A percentile compares a stretch with the other conserved stretches of the same genome.
phyloP scores from a whole-genome alignment of 2,113 vertebrate genomes.

The Felis chaus region DNA sequence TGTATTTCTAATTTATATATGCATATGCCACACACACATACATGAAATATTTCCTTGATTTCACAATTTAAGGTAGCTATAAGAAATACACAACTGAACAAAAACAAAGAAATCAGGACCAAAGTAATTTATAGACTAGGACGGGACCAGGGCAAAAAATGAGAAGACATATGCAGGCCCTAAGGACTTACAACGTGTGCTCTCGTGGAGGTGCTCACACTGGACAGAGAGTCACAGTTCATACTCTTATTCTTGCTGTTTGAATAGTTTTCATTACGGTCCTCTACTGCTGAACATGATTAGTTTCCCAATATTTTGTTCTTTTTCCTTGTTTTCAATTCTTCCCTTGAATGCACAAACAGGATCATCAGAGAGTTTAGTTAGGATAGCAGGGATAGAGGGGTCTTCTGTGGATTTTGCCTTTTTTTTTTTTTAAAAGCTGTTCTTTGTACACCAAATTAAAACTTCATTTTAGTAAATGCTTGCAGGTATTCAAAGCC shows the following conservation, averaged over 20 bases:
- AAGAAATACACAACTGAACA: background rate
- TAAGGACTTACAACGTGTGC: background rate
- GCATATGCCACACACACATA: background rate
- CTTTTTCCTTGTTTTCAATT: background rate
- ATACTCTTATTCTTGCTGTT: background rate
- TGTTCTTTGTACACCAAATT: background rate
- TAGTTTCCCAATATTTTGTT: background rate
- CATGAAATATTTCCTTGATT: slow-evolving; percentile 5
- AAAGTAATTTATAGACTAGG: background rate
- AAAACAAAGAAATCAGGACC: background rate
- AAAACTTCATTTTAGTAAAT: slow-evolving; percentile 33
- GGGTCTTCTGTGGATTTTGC: background rate
- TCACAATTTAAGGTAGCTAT: background rate
- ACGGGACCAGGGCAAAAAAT: background rate
- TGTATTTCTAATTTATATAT: background rate
- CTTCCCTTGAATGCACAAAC: background rate
- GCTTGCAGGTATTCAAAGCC: background rate
- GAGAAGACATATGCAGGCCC: background rate
- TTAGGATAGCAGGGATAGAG: background rate
- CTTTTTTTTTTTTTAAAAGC: background rate
- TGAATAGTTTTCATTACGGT: background rate
- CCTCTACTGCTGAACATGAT: background rate
- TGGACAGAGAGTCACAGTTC: background rate
- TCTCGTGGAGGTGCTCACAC: background rate
- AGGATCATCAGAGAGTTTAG: background rate